Evolutionary conservation across 2,113 vertebrate genomes (phyloP).

Genomic region (Psilopsiagon aurifrons): DNA sequence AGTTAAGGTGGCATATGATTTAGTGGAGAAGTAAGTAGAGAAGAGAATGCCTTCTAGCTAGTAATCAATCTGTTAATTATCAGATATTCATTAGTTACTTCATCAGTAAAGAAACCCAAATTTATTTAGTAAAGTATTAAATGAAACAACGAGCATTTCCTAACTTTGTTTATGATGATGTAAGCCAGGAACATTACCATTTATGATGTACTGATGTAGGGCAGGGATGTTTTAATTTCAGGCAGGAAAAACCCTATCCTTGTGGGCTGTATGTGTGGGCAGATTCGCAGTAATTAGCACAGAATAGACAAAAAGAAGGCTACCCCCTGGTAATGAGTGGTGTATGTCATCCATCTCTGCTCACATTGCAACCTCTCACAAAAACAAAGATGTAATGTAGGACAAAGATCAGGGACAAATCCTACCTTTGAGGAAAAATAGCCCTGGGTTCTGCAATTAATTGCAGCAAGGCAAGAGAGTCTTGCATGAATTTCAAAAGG

Average conservation of each 20-base stretch:
- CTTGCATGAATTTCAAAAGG: slow-evolving; percentile 37
- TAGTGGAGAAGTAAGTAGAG: neutral
- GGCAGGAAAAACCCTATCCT: neutral
- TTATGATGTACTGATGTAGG: neutral
- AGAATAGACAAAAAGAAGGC: neutral
- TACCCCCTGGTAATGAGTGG: neutral
- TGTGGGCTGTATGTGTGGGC: neutral
- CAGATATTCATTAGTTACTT: neutral
- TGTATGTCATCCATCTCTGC: neutral
- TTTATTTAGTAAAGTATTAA: neutral
- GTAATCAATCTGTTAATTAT: neutral
- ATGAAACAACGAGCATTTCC: neutral
- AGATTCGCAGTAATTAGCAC: neutral
- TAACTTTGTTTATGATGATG: neutral
- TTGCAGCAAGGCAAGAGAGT: neutral
- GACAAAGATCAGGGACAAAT: slow-evolving; percentile 37
- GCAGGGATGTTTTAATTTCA: neutral
- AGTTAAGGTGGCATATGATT: neutral
- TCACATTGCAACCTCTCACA: neutral
- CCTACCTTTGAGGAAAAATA: slow-evolving; percentile 12
- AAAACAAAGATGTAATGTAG: neutral
- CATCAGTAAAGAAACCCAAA: neutral
- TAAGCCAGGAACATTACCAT: neutral
- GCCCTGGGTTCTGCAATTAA: slow-evolving; percentile 31
- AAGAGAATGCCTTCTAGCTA: neutral